Percentiles rank a stretch among this genome's conserved stretches.
Evolutionary conservation across 2,113 vertebrate genomes (phyloP).

Genomic region (Callocephalon fimbriatum): DNA sequence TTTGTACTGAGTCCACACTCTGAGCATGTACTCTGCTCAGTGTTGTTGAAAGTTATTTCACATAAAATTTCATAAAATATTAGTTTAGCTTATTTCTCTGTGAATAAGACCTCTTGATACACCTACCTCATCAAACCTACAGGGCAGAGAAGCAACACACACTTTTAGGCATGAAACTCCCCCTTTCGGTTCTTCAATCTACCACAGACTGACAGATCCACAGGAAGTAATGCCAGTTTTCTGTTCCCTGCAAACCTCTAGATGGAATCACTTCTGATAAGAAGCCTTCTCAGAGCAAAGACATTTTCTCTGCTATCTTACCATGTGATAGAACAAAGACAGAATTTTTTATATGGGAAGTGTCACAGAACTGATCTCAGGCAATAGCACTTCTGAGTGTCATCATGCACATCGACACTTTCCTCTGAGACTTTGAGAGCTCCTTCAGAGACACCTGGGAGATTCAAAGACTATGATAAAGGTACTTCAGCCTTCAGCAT

Average conservation of each 20-base stretch:
- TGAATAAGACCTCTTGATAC: background rate
- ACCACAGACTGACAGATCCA: background rate
- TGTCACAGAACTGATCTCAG: background rate
- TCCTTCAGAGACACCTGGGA: background rate
- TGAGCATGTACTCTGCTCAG: rapidly evolving
- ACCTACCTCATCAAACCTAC: background rate
- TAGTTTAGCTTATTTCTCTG: background rate
- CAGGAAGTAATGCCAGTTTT: background rate
- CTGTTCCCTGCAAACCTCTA: background rate
- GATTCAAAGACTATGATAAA: background rate
- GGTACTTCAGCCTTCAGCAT: background rate
- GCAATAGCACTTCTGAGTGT: background rate
- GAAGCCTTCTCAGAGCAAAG: background rate
- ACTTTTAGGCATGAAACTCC: background rate
- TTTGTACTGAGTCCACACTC: rapidly evolving
- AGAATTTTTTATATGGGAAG: background rate
- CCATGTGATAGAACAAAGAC: background rate
- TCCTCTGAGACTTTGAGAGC: background rate
- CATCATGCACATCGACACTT: rapidly evolving
- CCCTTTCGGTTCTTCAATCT: background rate
- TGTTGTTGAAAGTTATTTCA: background rate
- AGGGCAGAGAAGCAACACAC: background rate
- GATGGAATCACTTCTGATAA: background rate
- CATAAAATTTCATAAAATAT: background rate
- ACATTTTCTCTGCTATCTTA: background rate